Evolutionary conservation across 35 echinoderm and acorn worm species (phyloP).

Genomic region (Apostichopus japonicus): DNA sequence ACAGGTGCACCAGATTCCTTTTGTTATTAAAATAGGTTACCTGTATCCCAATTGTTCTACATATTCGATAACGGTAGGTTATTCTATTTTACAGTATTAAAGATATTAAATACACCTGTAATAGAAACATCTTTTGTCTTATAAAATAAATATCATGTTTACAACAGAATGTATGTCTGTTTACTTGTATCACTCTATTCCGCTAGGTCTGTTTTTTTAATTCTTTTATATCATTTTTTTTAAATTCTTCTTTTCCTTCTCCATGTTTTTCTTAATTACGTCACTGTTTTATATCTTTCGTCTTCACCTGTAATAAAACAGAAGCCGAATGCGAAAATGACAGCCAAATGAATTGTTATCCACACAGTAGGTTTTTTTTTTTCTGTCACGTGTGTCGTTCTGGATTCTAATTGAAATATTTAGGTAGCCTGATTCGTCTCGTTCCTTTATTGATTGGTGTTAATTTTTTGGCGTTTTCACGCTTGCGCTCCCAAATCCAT

Average conservation of each 20-base stretch:
- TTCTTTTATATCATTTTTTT: no score
- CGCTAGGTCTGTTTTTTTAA: no score
- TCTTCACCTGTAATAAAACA: neutral
- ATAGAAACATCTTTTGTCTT: neutral
- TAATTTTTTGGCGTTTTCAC: constrained; percentile 52
- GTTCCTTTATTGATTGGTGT: constrained; percentile 7
- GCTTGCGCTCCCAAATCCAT: constrained; percentile 24
- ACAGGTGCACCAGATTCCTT: no score
- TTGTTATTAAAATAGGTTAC: no score
- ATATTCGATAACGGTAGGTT: neutral
- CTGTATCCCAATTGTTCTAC: neutral
- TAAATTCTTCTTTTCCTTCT: no score
- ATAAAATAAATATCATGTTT: neutral
- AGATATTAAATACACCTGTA: neutral
- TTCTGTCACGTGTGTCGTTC: neutral
- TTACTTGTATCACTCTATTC: no score
- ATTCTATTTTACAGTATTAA: neutral
- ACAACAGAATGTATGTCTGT: neutral
- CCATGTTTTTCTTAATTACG: no score
- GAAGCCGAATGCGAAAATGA: neutral
- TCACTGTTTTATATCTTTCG: no score
- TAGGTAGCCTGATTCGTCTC: constrained; percentile 28
- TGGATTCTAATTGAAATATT: constrained; percentile 40
- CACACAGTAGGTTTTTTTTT: neutral
- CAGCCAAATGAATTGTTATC: neutral